Evolutionary conservation across 2,888 invertebrate genomes (phyloP), one percentile per base, ranked within the genome.

Genomic region (Caenorhabditis sp.): DNA sequence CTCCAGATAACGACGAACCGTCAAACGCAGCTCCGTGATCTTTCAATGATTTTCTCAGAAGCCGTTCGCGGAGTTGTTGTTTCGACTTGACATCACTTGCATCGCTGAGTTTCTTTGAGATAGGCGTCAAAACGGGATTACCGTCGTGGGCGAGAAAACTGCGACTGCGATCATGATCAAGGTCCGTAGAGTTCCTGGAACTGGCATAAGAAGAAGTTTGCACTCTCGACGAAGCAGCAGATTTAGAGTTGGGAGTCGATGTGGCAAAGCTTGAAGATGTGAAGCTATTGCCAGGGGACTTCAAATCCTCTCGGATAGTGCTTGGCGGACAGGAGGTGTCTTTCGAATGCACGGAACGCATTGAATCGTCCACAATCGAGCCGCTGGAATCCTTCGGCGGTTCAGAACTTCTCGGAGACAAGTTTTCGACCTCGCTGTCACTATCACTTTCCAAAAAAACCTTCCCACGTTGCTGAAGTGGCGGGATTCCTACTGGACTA

Each of bases 31-130:
- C 51, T 2, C 37, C 44, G 11, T 50, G 22, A 1, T n/a, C 44
- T 24, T 50, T 65, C 15, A 82, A 11, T 1, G 61, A 64, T 60
- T 86, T 87, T 60, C 85, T 76, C 26, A 87, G 67, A 13, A 87
- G 62, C 3, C 87, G 71, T 67, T 87, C 87, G 20, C 87, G 50
- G 15, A 87, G 68, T 20, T 83, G 76, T 55, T 87, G 87, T 40
- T 85, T 83, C 11, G 85, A 82, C 13, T 53, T 71, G 4, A 18
- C 0, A 55, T 86, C 87, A 11, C 20, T 50, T 9, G 77, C 22
- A 0, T 68, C 68, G 1, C 47, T 2, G 6, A 86, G 68, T n/a
- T 79, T 74, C 35, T 77, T 79, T 1, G 85, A 81, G 2, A 86
- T 86, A 2, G 87, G 87, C 6, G 85, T 81, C 51, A 80, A 35